Evolutionary conservation across 2,797 vertebrate genomes (phyloP).

Genomic region (Enteromius radiatus): DNA sequence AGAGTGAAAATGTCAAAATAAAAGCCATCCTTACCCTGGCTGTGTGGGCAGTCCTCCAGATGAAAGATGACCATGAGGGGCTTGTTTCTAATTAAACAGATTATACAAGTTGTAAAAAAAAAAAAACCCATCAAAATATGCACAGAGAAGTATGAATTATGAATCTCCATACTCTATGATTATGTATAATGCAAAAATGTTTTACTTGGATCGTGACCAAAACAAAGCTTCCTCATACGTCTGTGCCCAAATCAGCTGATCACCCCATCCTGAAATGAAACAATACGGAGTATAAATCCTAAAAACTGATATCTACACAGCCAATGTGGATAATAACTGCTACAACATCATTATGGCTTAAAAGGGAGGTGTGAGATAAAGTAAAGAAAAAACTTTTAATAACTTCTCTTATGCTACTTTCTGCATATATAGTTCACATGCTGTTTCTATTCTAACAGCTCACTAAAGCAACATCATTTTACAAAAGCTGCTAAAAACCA

Average conservation of each 20-base stretch:
- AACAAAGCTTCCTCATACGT: conserved; percentile 94
- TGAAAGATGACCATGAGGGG: conserved; percentile 95
- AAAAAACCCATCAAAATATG: not conserved
- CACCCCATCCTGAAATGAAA: conserved; percentile 88
- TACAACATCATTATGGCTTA: not conserved
- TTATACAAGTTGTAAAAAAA: not conserved
- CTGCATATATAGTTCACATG: not conserved
- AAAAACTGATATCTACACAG: not conserved
- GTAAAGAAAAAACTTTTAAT: too few relatives aligned
- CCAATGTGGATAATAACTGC: not conserved
- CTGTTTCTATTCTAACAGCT: not conserved
- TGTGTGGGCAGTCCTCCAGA: conserved; percentile 92
- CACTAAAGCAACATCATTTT: not conserved
- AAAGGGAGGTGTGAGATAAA: not conserved
- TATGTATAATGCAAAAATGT: not conserved
- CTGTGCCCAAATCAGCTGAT: conserved; percentile 94
- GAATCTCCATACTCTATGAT: not conserved
- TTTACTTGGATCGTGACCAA: conserved; percentile 85
- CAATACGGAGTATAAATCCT: not conserved
- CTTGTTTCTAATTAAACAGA: conserved; percentile 83
- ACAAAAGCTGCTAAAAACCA: not conserved
- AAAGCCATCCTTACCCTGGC: conserved; percentile 78
- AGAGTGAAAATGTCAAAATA: not conserved
- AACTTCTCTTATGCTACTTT: not conserved
- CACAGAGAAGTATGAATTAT: not conserved